Evolutionary conservation across 2,888 invertebrate genomes (phyloP).

Genomic region (Drosophila cracens): DNA sequence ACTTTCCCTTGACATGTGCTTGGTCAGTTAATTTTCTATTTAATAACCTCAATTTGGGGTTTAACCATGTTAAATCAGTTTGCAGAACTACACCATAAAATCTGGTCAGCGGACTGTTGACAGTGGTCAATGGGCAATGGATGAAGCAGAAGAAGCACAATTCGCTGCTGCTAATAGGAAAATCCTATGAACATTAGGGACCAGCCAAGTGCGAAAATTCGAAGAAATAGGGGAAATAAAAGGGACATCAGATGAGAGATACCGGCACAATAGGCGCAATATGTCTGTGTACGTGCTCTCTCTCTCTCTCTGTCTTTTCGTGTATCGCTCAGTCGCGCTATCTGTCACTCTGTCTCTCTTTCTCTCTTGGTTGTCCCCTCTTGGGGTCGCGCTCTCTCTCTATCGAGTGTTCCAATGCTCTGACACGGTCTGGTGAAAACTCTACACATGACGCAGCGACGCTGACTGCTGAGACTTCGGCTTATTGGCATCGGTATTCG

Average conservation of each 20-base stretch:
- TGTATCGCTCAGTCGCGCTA: neutral
- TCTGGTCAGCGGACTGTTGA: slow-evolving; percentile 2
- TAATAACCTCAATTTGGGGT: slow-evolving; percentile 23
- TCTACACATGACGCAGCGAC: slow-evolving; percentile 68
- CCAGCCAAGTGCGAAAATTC: slow-evolving; percentile 45
- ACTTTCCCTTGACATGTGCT: slow-evolving; percentile 16
- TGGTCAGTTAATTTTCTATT: slow-evolving; percentile 27
- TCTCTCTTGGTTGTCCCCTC: slow-evolving; percentile 2
- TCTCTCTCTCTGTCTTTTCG: neutral
- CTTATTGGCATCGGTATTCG: slow-evolving; percentile 12
- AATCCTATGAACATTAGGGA: slow-evolving; percentile 53
- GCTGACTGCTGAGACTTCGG: slow-evolving; percentile 37
- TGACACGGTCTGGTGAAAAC: slow-evolving; percentile 38
- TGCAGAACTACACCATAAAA: slow-evolving; percentile 29
- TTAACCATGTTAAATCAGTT: slow-evolving; percentile 39
- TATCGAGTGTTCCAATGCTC: slow-evolving; percentile 17
- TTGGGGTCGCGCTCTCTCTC: slow-evolving; percentile 4
- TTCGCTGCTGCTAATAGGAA: slow-evolving; percentile 53
- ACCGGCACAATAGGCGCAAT: slow-evolving; percentile 50
- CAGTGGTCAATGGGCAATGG: neutral
- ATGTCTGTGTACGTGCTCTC: neutral
- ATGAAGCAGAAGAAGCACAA: slow-evolving; percentile 8
- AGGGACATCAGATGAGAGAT: slow-evolving; percentile 65
- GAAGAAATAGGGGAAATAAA: slow-evolving; percentile 28
- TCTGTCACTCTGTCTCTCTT: neutral